These are phyloP conservation scores for Aromia moschata DNA, from an alignment of 2,888 invertebrate genomes.

Conservation along the genomic window DNA sequence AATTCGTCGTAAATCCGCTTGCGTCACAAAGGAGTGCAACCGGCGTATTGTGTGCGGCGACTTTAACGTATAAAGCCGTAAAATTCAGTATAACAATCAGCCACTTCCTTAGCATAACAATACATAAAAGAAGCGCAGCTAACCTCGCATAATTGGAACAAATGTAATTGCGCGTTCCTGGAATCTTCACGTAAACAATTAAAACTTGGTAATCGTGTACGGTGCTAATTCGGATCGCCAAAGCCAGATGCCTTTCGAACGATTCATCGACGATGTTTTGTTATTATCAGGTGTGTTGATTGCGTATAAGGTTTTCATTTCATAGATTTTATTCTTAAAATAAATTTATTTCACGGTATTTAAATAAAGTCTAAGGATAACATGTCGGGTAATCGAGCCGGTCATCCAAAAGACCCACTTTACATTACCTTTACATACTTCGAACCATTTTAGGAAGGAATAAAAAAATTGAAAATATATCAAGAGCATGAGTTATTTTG, in stretches of 20 bases:
- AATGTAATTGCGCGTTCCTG: constrained; percentile 18
- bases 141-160: constrained; percentile 18
- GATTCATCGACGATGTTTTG: background rate
- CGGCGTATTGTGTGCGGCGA: constrained; percentile 7
- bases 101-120: constrained; percentile 30
- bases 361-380: too few species aligned
- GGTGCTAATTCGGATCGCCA: background rate
- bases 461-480: too few species aligned
- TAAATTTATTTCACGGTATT: too few species aligned
- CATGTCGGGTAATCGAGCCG: too few species aligned
- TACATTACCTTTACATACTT: too few species aligned
- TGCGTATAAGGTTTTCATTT: too few species aligned
- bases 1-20: constrained; percentile 17
- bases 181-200: constrained; percentile 17
- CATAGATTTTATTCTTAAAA: too few species aligned
- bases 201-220: background rate
- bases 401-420: too few species aligned
- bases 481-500: too few species aligned
- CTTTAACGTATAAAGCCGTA: constrained; percentile 19
- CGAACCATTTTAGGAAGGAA: too few species aligned
- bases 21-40: constrained; percentile 25
- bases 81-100: constrained; percentile 33
- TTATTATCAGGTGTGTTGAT: too few species aligned
- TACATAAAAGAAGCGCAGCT: constrained; percentile 21
- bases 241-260: background rate